Conservation (phyloP, 1,140 invertebrate genomes). For the Megathymus violae region DNA sequence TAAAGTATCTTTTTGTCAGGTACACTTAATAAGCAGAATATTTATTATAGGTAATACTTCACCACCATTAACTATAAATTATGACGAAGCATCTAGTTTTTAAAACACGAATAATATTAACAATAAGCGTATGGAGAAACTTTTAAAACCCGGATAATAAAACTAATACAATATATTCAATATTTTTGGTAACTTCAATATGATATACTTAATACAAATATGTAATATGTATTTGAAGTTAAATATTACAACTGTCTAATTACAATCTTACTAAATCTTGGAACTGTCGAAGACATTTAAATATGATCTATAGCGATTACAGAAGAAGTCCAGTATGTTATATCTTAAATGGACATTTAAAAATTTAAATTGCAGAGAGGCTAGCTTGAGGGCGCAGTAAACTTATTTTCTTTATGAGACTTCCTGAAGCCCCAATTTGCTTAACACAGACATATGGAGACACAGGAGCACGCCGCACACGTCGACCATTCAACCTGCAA, state of each 20-base stretch:
- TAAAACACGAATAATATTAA: conserved; percentile 10
- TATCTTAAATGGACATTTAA: background rate
- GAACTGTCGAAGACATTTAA: too few relatives aligned
- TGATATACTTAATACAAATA: too few relatives aligned
- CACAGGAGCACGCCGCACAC: conserved; percentile 61
- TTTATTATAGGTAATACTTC: conserved; percentile 25
- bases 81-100: conserved; percentile 3
- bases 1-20: conserved; percentile 29
- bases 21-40: conserved; percentile 26
- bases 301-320: too few relatives aligned
- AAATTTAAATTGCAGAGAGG: background rate
- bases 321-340: background rate
- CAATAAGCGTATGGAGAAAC: background rate
- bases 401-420: conserved; percentile 61
- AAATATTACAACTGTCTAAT: too few relatives aligned
- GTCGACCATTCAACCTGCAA: conserved; percentile 51
- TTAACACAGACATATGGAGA: conserved; percentile 48
- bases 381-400: conserved; percentile 40
- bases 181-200: too few relatives aligned
- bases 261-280: too few relatives aligned
- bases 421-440: conserved; percentile 69
- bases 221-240: too few relatives aligned
- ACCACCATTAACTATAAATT: conserved; percentile 22
- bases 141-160: too few relatives aligned
- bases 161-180: too few relatives aligned